Evolutionary conservation across 2,888 invertebrate species (phyloP).

Genomic region (Temnothorax unifasciatus): DNA sequence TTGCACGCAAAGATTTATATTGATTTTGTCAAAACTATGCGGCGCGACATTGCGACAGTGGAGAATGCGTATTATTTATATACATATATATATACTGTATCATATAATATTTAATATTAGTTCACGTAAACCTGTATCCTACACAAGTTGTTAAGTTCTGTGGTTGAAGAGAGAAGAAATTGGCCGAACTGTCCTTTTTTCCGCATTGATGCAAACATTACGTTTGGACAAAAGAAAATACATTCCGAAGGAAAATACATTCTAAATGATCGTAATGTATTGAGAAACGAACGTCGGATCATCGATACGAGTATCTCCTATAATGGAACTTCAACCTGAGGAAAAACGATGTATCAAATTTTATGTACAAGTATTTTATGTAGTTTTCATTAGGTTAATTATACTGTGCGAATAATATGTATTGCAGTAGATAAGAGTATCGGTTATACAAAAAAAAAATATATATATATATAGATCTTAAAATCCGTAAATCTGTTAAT

Average conservation of each 20-base stretch:
- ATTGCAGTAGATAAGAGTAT: constrained; percentile 49
- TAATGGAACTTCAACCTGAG: constrained; percentile 6
- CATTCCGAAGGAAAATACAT: background rate
- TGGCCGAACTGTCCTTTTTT: background rate
- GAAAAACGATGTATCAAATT: constrained; percentile 38
- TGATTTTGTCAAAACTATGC: constrained; percentile 1
- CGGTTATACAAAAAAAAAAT: constrained; percentile 34
- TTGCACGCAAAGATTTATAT: constrained; percentile 9
- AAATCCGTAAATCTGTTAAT: constrained; percentile 49
- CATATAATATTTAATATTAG: constrained; percentile 72
- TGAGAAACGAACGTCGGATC: constrained; percentile 3
- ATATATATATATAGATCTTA: constrained; percentile 38
- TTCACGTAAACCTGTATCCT: constrained; percentile 71
- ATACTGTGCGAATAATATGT: constrained; percentile 44
- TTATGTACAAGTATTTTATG: constrained; percentile 45
- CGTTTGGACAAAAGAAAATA: background rate
- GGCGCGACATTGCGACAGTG: constrained; percentile 53
- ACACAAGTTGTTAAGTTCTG: constrained; percentile 61
- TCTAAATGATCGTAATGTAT: background rate
- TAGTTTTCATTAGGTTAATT: constrained; percentile 46
- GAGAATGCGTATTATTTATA: constrained; percentile 69
- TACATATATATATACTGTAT: constrained; percentile 69
- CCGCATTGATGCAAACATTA: background rate
- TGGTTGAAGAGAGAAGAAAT: background rate
- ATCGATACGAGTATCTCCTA: background rate